Conservation (phyloP, 2,113 vertebrate genomes). For the Gallinago jamesoni region DNA sequence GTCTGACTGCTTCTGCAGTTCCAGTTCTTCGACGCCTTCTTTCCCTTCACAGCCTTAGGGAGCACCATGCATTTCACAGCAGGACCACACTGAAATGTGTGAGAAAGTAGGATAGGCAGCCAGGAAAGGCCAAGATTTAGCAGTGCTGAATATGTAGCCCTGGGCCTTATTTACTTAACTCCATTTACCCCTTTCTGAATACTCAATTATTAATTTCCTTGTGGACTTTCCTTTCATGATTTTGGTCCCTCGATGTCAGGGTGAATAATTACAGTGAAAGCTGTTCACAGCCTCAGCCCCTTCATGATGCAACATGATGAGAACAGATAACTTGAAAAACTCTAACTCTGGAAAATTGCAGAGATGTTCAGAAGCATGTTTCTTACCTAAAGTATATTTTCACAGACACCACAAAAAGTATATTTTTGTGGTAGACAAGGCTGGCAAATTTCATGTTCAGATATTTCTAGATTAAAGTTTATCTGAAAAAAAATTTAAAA, state of each 20-base stretch:
- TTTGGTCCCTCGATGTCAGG: constrained; percentile 11
- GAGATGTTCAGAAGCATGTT: background rate
- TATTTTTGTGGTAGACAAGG: background rate
- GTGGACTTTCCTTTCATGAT: constrained; percentile 33
- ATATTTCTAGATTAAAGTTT: background rate
- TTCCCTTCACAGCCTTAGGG: background rate
- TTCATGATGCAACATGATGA: background rate
- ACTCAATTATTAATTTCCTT: constrained; percentile 58
- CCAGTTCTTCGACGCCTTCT: background rate
- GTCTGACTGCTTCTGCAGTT: background rate
- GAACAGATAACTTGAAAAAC: constrained; percentile 4
- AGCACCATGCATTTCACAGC: background rate
- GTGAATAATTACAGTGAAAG: constrained; percentile 41
- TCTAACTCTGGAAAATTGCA: background rate
- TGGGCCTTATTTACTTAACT: constrained; percentile 53
- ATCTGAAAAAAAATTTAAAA: background rate
- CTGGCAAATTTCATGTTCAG: background rate
- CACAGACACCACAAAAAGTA: background rate
- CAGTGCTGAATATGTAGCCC: background rate
- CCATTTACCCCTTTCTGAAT: constrained; percentile 42
- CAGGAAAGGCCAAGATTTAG: constrained; percentile 30
- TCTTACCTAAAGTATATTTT: background rate
- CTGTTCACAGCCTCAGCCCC: background rate
- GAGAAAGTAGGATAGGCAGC: background rate
- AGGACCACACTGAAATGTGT: background rate